Base-by-base conservation (phyloP, 2,888 invertebrate genomes). In the Amphimallon solstitiale region DNA sequence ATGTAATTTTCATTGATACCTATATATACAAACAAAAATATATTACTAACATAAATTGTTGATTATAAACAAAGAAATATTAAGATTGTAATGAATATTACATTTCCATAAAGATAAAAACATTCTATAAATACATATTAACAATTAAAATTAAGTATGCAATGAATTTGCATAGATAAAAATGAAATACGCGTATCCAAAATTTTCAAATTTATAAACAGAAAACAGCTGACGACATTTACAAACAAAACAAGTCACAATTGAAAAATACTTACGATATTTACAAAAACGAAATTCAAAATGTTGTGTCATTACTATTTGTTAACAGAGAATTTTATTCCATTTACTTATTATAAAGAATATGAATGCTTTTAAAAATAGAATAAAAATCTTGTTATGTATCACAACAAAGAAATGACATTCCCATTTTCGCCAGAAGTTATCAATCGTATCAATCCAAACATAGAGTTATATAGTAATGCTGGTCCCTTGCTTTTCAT, bases 331-430 rank as follows among this genome's bases (percentile, higher is more conserved):
- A 56, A 52, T 46, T 64, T 56, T 46, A 52, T 19, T 38, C 63
- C 54, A 45, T 21, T 29, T 64, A 15, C 9, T 34, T 17, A 14
- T 35, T 46, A 54, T 56, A 23, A n/a, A 38, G n/a, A 35, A 43
- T 40, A 37, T 10, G 7, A 10, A 4, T 37, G 23, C 6, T 63
- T 35, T 21, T 64, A 59, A 43, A 64, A 64, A 64, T 56, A 64
- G 56, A 63, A 68, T 66, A 66, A 67, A n/a, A 71, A 71, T 73
- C 72, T 69, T 56, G 59, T 67, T 61, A 67, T 64, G 68, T 67
- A 68, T 68, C 29, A 29, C 29, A 72, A 74, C 74, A 74, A 74
- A 74, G 74, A 73, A 72, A 72, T 69, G 72, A 70, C 73, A 73
- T 71, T 70, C 17, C 54, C 56, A 59, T 45, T 59, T 45, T 59